Evolutionary conservation across 1,140 invertebrate species (phyloP), one percentile per base, ranked within the genome.

Genomic region (Macrobrachium rosenbergii): DNA sequence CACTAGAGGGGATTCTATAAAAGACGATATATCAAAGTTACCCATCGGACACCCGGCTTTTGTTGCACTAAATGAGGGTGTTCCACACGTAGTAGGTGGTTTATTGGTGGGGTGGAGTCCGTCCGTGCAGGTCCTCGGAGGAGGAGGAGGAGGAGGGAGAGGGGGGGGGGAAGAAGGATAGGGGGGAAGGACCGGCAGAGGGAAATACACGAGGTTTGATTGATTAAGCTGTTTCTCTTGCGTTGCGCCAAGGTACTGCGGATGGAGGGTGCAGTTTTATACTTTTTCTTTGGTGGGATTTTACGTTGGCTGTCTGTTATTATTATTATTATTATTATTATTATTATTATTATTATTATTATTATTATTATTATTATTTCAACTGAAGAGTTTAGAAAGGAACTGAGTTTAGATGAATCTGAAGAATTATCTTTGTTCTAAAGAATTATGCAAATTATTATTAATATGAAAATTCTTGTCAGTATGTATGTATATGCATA

Each of bases 1-100:
- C 52, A 52, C 52, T 52, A 8, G 52, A 52, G 52, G 52, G 52
- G 69, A 43, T 43, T 72, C 69, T n/a, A 43, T 45, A 28, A 72
- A 23, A 59, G 83, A 79, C 83, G 43, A 86, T 86, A 79, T 86
- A 86, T 86, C 83, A 86, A 77, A 80, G 83, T 86, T 86, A 79
- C 23, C 76, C 69, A 86, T 86, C n/a, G 69, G 78, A 81, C 85
- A 76, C 75, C 58, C 78, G 69, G 67, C 85, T 82, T 82, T 87
- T 87, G 84, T 87, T 59, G 43, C 52, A 69, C 77, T 67, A 87
- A 86, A 87, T 87, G 84, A 78, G 84, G 75, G 52, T 60, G 84
- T 62, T 87, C 77, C 84, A 37, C 23, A 75, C 23, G 72, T 19
- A 75, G 28, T 75, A 37, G 72, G 28, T 23, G 19, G 72, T 37